Conservation (phyloP, 2,113 vertebrate genomes). For the Macquaria ambigua region DNA sequence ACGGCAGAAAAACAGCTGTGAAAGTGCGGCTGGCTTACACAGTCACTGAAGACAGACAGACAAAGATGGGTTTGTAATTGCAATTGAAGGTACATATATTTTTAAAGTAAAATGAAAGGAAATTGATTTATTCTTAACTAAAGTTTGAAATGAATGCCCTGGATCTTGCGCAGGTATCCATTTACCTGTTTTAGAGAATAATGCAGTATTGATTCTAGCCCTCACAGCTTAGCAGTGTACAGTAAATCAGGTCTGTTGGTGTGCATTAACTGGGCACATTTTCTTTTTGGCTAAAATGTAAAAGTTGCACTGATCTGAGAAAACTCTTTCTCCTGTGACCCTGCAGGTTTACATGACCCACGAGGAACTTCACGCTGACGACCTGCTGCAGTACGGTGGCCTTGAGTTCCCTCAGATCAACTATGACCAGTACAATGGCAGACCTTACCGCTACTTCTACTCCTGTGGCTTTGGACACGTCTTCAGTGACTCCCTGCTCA, state of each 20-base stretch:
- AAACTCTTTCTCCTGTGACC: constrained; percentile 9
- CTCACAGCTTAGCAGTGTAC: background rate
- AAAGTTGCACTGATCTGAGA: constrained; percentile 1
- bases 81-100: background rate
- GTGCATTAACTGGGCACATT: background rate
- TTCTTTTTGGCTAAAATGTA: constrained; percentile 6
- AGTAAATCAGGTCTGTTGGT: constrained; percentile 18
- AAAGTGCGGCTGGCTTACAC: background rate
- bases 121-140: constrained; percentile 6
- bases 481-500: constrained; percentile 90
- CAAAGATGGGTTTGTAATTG: background rate
- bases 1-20: constrained; percentile 19
- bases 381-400: constrained; percentile 88
- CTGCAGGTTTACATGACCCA: constrained; percentile 90
- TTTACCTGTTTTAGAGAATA: constrained; percentile 26
- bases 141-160: background rate
- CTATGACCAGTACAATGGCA: constrained; percentile 85
- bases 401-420: constrained; percentile 96
- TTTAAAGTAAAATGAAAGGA: constrained; percentile 14
- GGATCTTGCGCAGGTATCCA: constrained; percentile 7
- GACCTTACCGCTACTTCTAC: constrained; percentile 91
- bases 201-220: constrained; percentile 36
- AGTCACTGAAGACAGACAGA: background rate
- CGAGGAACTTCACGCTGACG: constrained; percentile 88
- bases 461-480: constrained; percentile 91